Evolutionary conservation across 2,888 invertebrate genomes (phyloP).

Genomic region (Conistra vaccinii): DNA sequence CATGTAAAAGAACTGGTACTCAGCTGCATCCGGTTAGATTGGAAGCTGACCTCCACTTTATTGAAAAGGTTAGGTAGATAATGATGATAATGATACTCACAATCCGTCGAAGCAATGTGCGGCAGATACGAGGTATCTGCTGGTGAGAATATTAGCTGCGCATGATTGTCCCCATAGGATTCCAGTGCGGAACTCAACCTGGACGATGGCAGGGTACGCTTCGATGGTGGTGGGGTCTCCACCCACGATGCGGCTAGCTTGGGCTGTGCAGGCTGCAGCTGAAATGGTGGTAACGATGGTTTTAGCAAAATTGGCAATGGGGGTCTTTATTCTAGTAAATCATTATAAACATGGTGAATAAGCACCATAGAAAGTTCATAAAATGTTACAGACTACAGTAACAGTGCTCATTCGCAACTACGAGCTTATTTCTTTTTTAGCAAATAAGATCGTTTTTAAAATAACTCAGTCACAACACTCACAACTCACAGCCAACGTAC

Average conservation of each 20-base stretch:
- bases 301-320: neutral
- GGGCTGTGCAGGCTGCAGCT: conserved; percentile 44
- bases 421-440: neutral
- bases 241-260: conserved; percentile 63
- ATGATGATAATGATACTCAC: conserved; percentile 55
- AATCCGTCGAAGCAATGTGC: conserved; percentile 71
- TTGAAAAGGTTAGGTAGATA: too few species aligned
- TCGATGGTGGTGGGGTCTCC: conserved; percentile 71
- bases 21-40: neutral
- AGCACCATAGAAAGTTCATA: too few species aligned
- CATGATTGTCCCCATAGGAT: conserved; percentile 69
- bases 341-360: neutral
- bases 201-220: conserved; percentile 72
- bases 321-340: neutral
- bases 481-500: neutral
- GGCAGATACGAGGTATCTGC: conserved; percentile 62
- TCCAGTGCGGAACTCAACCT: conserved; percentile 65
- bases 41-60: too few species aligned
- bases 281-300: conserved; percentile 1
- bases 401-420: neutral
- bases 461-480: neutral
- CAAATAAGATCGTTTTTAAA: neutral
- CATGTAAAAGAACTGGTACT: neutral
- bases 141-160: conserved; percentile 67
- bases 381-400: neutral